Evolutionary conservation across 2,113 vertebrate genomes (phyloP), one percentile per base, ranked within the genome.

Genomic region (Catharus bicknelli): DNA sequence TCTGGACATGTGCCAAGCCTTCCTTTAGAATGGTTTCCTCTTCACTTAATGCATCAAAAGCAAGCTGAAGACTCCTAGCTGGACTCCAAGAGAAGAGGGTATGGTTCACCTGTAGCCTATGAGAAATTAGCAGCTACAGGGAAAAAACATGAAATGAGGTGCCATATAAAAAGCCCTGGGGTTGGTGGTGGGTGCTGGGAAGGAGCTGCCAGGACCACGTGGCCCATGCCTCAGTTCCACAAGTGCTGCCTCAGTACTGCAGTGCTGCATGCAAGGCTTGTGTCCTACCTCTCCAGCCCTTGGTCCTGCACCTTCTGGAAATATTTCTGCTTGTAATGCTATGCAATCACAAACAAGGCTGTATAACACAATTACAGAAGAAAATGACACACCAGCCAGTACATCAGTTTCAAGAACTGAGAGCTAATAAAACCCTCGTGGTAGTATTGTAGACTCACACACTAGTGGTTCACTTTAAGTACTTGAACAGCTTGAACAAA

Each of bases 91-190:
- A 50, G 45, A 68, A 69, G 15, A 40, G 14, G 13, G 6, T 14
- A 63, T 23, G 29, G 48, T 26, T 80, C n/a, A 63, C 11, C 47
- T 53, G 43, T 7, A 12, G 42, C 18, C 30, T 72, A 43, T 2
- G 2, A 76, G 85, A 92, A 90, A 51, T 34, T 21, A 69, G 50
- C 30, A 72, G 17, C 50, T 61, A n/a, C 0, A 2, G 48, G 26
- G 10, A 9, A 25, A 54, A 81, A 81, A 38, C 30, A 16, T 15
- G 3, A 68, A 90, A 73, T 3, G 3, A 64, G 50, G 20, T 2
- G 1, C 36, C 48, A 47, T 18, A 16, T 9, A 19, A 57, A 43
- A 13, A 2, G 4, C 15, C 7, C 0, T 0, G 0, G 22, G 25
- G 34, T 5, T 43, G 38, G 5, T 66, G 55, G 13, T 42, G 53